These are phyloP conservation scores for Drosophila kurseongensis DNA, from an alignment of 1,140 invertebrate genomes.

Conservation along the genomic window DNA sequence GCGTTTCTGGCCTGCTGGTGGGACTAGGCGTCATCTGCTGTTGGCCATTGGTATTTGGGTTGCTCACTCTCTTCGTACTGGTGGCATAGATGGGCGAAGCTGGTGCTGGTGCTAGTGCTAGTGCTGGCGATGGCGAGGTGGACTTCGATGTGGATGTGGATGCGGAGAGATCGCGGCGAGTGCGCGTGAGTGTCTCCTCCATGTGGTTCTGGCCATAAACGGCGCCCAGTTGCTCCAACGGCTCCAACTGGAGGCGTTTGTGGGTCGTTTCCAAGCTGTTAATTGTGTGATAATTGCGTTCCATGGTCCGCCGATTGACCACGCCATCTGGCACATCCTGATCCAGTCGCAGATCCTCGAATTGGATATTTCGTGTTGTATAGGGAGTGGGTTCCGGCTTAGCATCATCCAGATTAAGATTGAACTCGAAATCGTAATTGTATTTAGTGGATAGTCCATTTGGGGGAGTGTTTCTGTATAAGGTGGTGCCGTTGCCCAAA, in stretches of 20 bases:
- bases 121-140: conserved; percentile 18
- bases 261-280: conserved; percentile 52
- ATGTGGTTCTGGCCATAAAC: conserved; percentile 75
- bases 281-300: conserved; percentile 84
- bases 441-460: conserved; percentile 56
- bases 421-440: conserved; percentile 80
- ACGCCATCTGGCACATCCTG: conserved; percentile 74
- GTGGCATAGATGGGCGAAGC: conserved; percentile 82
- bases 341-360: conserved; percentile 36
- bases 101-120: conserved; percentile 12
- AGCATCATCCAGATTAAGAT: conserved; percentile 68
- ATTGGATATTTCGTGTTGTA: conserved; percentile 64
- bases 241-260: conserved; percentile 33
- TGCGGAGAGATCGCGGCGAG: conserved; percentile 65
- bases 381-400: conserved; percentile 59
- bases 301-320: conserved; percentile 60
- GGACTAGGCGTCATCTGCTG: conserved; percentile 74
- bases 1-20: conserved; percentile 90
- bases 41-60: conserved; percentile 67
- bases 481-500: conserved; percentile 7
- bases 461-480: conserved; percentile 16
- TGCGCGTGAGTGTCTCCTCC: conserved; percentile 69
- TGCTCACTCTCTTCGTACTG: conserved; percentile 57
- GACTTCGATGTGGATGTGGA: conserved; percentile 18
- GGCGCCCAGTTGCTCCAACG: conserved; percentile 45